phyloP scores from a whole-genome alignment of 2,888 invertebrate species.

The Cheilosia urbana region DNA sequence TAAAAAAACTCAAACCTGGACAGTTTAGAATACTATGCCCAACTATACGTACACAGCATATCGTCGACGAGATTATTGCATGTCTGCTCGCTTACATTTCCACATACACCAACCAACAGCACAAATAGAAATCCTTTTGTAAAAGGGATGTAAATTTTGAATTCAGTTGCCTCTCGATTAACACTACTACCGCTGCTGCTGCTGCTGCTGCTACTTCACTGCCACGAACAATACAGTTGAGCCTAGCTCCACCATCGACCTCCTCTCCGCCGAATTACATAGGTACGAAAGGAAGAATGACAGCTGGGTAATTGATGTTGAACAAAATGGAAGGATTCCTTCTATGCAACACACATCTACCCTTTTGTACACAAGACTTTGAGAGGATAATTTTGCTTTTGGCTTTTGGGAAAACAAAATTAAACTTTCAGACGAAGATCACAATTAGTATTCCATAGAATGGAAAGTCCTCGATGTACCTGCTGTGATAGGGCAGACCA shows the following conservation, averaged over 20 bases:
- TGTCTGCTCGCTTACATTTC: constrained; percentile 39
- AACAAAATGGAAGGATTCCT: constrained; percentile 64
- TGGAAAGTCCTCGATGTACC: constrained; percentile 10
- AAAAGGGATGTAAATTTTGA: constrained; percentile 53
- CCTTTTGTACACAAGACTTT: background rate
- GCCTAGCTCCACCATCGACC: constrained; percentile 1
- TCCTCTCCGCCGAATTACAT: constrained; percentile 21
- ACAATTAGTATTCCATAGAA: constrained; percentile 58
- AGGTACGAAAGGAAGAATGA: constrained; percentile 63
- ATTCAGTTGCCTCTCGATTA: constrained; percentile 62
- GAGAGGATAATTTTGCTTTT: constrained; percentile 49
- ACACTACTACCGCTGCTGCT: constrained; percentile 31
- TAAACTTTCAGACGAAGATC: constrained; percentile 64
- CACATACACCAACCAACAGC: background rate
- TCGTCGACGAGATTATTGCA: constrained; percentile 58
- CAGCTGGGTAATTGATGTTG: constrained; percentile 69
- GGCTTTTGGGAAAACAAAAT: constrained; percentile 56
- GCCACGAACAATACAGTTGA: constrained; percentile 32
- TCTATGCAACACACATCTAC: background rate
- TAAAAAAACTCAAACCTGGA: constrained; percentile 43
- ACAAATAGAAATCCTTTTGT: constrained; percentile 14
- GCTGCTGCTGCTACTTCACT: constrained; percentile 11
- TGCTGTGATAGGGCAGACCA: constrained; percentile 35
- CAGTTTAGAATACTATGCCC: constrained; percentile 21
- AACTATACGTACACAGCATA: constrained; percentile 15